Base-by-base conservation (phyloP, 1,140 invertebrate genomes). In the Pseudomyrmex cubaensis region DNA sequence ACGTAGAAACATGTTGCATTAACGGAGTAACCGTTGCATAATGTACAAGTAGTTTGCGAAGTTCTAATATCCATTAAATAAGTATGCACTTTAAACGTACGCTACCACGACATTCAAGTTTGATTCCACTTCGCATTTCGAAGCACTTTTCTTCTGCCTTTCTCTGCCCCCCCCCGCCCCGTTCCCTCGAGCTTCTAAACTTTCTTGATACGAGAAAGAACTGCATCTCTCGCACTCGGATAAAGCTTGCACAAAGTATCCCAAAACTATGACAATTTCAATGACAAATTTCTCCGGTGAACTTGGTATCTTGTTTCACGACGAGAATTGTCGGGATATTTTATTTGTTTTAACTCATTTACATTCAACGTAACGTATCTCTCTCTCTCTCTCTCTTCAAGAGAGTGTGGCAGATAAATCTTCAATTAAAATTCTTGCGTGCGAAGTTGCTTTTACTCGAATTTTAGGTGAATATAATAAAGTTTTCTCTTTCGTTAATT, bases 111-210 rank as follows among this genome's bases (percentile, higher is more conserved):
- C 15, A 82, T 82, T 82, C 48, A 75, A 64, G 70, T 82, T 82
- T 82, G 67, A 82, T 82, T 64, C 76, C 61, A 56, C 48, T 82
- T 8, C 80, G 50, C 63, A 59, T 63, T 50, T 82, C 46, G 25
- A 46, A 77, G 62, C 22, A 83, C 62, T 82, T 83, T 66, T 84
- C 63, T 61, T 66, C 52, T 44, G 35, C 66, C 50, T 59, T 52
- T 44, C 25, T 59, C 74, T 59, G 12, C 15, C 25, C 25, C 25
- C 2, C 22, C 35, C 20, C 20, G 20, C 20, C 20, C 20, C 59
- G 63, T 72, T 44, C 66, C 54, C 54, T 64, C 74, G 44, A 67
- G 74, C 46, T 77, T 83, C 25, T 66, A 69, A 84, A 84, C 77
- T 84, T 77, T 72, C 17, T 15, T 48, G 76, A 80, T 70, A 80